These are phyloP conservation scores for Toxostoma redivivum DNA, from an alignment of 2,113 vertebrate genomes.

Conservation along the genomic window DNA sequence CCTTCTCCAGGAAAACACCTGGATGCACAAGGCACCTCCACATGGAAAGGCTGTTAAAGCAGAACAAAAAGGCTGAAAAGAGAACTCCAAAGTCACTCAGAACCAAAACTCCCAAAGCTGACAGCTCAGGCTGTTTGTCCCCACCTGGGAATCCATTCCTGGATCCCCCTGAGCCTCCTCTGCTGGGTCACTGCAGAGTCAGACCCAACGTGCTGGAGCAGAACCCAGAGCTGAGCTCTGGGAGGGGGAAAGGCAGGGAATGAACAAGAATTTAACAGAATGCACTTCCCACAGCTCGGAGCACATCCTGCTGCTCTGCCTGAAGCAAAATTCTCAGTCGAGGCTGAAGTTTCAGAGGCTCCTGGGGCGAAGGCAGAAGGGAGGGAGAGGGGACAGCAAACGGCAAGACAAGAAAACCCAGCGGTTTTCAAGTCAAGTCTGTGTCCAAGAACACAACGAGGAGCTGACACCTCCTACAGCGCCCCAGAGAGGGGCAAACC, in stretches of 20 bases:
- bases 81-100: not conserved
- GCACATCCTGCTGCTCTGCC: not conserved
- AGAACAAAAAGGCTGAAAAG: not conserved
- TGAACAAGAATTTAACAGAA: accelerated
- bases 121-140: not conserved
- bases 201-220: not conserved
- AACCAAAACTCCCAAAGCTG: not conserved
- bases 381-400: not conserved
- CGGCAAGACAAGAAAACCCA: not conserved
- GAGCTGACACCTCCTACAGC: not conserved
- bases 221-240: not conserved
- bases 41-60: accelerated
- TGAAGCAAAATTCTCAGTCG: not conserved
- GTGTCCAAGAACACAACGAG: not conserved
- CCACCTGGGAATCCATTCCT: accelerated
- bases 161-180: not conserved
- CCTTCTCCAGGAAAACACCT: not conserved
- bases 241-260: not conserved
- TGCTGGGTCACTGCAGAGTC: not conserved
- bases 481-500: not conserved
- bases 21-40: not conserved
- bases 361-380: not conserved
- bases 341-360: not conserved
- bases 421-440: constrained; percentile 3
- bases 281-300: not conserved